Conservation (phyloP, 1,140 invertebrate species). For the Meloidogyne floridensis region DNA sequence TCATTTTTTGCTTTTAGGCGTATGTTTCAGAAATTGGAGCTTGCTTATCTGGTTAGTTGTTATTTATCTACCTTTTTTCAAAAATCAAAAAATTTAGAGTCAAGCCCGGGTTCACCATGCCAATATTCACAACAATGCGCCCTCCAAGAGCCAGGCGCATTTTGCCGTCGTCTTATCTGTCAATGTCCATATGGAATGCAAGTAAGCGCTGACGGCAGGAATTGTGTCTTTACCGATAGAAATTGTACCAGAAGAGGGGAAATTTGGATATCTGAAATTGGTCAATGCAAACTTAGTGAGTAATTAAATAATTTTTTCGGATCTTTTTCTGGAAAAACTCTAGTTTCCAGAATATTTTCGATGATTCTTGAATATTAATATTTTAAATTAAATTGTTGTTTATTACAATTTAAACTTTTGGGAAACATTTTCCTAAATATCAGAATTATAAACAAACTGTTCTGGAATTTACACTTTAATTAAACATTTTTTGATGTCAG, state of each 20-base stretch:
- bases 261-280: slow-evolving; percentile 63
- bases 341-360: no score
- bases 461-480: background rate
- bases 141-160: slow-evolving; percentile 54
- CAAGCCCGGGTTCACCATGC: slow-evolving; percentile 59
- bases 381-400: no score
- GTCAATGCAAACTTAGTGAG: slow-evolving; percentile 62
- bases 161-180: slow-evolving; percentile 54
- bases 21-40: slow-evolving; percentile 61
- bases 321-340: no score
- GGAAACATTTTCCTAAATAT: background rate
- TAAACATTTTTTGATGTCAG: background rate
- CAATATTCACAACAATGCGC: slow-evolving; percentile 64
- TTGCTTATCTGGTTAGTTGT: slow-evolving; percentile 57
- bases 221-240: slow-evolving; percentile 58
- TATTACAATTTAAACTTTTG: no score
- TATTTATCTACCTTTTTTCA: background rate
- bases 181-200: slow-evolving; percentile 63
- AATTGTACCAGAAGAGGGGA: slow-evolving; percentile 56
- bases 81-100: slow-evolving; percentile 31
- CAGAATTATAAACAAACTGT: background rate
- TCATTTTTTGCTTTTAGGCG: slow-evolving; percentile 4
- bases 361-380: no score
- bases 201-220: slow-evolving; percentile 37
- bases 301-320: background rate